Conservation (phyloP, 2,888 invertebrate species). For the Agonopterix heracliana region DNA sequence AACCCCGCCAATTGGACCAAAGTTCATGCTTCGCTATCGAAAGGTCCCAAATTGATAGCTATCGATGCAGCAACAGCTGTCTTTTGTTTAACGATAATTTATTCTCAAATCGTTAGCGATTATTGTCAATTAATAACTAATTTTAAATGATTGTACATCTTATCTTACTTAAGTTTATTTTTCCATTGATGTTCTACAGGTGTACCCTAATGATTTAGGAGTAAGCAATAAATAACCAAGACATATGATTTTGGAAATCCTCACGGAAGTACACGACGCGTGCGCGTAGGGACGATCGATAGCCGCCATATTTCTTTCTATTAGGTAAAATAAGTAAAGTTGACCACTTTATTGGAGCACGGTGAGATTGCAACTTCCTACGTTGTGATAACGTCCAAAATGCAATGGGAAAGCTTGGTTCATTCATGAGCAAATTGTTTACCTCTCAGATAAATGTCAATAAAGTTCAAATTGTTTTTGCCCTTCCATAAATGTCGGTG, state of each 20-base stretch:
- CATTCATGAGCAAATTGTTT: slow-evolving; percentile 23
- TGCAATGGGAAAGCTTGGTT: slow-evolving; percentile 6
- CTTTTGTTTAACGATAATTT: slow-evolving; percentile 13
- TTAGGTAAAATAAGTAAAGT: background rate
- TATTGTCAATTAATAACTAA: background rate
- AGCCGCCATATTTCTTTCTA: slow-evolving; percentile 17
- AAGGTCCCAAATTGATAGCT: slow-evolving; percentile 24
- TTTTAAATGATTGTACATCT: background rate
- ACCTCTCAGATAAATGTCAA: slow-evolving; percentile 31
- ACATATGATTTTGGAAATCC: slow-evolving; percentile 15
- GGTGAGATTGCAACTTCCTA: slow-evolving; percentile 9
- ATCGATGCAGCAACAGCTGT: slow-evolving; percentile 26
- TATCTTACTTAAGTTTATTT: background rate
- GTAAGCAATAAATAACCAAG: background rate
- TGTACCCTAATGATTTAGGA: too few relatives aligned
- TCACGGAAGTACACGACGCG: slow-evolving; percentile 40
- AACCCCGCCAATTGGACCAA: slow-evolving; percentile 54
- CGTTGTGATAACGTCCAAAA: slow-evolving; percentile 20
- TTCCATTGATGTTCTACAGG: too few relatives aligned
- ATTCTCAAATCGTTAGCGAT: slow-evolving; percentile 2
- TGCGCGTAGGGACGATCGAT: slow-evolving; percentile 64
- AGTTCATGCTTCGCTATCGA: slow-evolving; percentile 37
- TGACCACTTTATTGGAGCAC: too few relatives aligned
- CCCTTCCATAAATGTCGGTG: background rate
- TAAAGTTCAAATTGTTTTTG: slow-evolving; percentile 22